Conservation (phyloP, 2,797 vertebrate genomes). For the Danio kyathit region DNA sequence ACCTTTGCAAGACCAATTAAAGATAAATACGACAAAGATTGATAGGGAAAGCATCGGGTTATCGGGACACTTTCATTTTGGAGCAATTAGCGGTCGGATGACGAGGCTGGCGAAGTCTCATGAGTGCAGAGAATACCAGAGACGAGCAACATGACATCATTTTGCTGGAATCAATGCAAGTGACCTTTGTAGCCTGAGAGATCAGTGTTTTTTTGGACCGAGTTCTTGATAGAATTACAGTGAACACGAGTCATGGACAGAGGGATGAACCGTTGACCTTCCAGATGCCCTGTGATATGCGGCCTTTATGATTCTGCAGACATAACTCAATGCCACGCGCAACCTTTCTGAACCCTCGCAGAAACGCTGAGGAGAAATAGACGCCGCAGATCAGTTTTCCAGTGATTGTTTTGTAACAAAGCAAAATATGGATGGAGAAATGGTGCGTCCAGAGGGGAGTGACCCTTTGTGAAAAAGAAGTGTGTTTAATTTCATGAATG, state of each 20-base stretch:
- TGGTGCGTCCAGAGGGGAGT: background rate
- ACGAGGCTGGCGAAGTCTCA: conserved; percentile 55
- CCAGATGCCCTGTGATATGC: conserved; percentile 41
- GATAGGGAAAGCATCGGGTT: conserved; percentile 64
- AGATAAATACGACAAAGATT: conserved; percentile 69
- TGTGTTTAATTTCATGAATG: too few species aligned
- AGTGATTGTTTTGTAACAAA: conserved; percentile 37
- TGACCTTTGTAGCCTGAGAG: conserved; percentile 70
- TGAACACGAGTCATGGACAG: conserved; percentile 59
- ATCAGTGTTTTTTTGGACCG: conserved; percentile 50
- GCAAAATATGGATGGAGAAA: background rate
- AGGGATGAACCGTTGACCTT: conserved; percentile 62
- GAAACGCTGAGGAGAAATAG: conserved; percentile 39
- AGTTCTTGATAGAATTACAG: conserved; percentile 52
- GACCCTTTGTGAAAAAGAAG: too few species aligned
- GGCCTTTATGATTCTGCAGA: conserved; percentile 56
- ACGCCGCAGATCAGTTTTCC: conserved; percentile 48
- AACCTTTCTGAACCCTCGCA: conserved; percentile 61
- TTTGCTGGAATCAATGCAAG: conserved; percentile 69
- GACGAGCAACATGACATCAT: conserved; percentile 67
- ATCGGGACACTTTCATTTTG: conserved; percentile 70
- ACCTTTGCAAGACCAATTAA: conserved; percentile 69
- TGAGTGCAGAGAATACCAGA: conserved; percentile 61
- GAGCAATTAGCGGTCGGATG: conserved; percentile 69
- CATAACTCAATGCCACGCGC: conserved; percentile 58